Base-by-base conservation (phyloP, 2,888 invertebrate species). In the Brenthis daphne region DNA sequence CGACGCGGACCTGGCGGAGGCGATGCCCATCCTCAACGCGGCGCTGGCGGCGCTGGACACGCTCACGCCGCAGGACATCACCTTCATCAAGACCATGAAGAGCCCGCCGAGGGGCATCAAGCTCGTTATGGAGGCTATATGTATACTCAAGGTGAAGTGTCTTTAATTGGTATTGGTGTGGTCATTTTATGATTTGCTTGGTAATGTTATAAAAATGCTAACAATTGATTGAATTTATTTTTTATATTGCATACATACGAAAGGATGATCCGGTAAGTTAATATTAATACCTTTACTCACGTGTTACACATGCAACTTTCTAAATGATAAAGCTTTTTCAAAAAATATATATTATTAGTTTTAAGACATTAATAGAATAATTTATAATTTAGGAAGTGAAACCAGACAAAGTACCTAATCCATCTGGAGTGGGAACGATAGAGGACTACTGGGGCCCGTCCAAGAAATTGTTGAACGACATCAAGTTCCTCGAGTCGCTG, bases 401-500 rank as follows among this genome's bases (percentile, higher is more conserved):
- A 89, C 97, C 99, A 0, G 98, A 98, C 76, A 95, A 96, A 80
- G 89, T 98, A 51, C 96, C 96, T 0, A 96, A 96, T 82, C 96
- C 98, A 0, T 95, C 95, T 20, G 98, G 97, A 1, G 95, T 96
- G 11, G 98, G 97, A 4, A 96, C 96, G 73, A 85, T 96, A 1
- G 98, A 99, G 75, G 99, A 99, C 83, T 99, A 95, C 82, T 99
- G 99, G 99, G 96, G 96, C 0, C 95, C 98, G 0, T 98, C 98
- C 0, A 96, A 98, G 81, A 96, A 97, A 83, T 86, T 98, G 20
- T 92, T 99, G 2, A 97, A 97, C 71, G 99, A 99, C 83, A 96
- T 98, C 76, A 98, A 97, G 82, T 99, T 99, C 83, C 88, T 99
- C 66, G 98, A 99, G 74, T 94, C 95, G 20, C 92, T 99, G 65